phyloP scores from a whole-genome alignment of 53 echinoderm and acorn worm species.

The Antedon mediterranea region DNA sequence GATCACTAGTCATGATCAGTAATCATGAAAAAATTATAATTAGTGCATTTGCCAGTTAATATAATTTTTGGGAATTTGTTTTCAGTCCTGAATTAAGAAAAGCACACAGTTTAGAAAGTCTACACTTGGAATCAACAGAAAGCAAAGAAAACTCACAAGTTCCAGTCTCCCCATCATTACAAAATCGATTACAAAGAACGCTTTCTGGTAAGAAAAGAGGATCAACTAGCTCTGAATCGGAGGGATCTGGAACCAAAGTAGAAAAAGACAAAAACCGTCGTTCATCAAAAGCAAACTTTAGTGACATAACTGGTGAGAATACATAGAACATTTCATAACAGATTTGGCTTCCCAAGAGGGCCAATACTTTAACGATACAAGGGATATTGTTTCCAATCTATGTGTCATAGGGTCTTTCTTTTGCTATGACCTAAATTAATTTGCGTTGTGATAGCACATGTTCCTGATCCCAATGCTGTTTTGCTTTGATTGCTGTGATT shows the following conservation, averaged over 20 bases:
- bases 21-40: no score
- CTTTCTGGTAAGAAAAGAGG: constrained; percentile 89
- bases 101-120: constrained; percentile 95
- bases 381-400: no score
- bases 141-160: constrained; percentile 52
- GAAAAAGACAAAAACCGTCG: constrained; percentile 53
- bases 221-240: constrained; percentile 50
- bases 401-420: no score
- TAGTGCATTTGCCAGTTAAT: no score
- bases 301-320: neutral
- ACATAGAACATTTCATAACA: no score
- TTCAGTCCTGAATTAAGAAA: constrained; percentile 84
- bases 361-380: no score
- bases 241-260: constrained; percentile 23
- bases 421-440: no score
- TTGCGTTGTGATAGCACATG: no score
- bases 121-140: constrained; percentile 44
- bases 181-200: constrained; percentile 61
- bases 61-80: neutral
- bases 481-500: no score
- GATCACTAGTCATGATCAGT: no score
- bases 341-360: no score
- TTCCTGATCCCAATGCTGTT: no score
- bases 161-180: constrained; percentile 76
- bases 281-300: constrained; percentile 31